These are phyloP conservation scores for Acronicta alni DNA, from an alignment of 2,888 invertebrate genomes.

Conservation along the genomic window DNA sequence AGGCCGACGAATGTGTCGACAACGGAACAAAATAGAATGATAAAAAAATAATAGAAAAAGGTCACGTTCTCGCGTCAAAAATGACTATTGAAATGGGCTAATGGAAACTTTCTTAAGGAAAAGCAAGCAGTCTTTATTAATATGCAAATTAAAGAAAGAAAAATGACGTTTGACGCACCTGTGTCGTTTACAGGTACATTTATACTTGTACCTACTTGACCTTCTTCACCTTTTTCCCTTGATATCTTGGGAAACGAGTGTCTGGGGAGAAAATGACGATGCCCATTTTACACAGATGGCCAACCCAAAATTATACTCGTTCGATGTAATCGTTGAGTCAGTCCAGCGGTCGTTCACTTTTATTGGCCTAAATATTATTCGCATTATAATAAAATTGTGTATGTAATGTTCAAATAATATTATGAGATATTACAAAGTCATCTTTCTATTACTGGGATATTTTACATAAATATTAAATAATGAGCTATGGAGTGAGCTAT, in stretches of 20 bases:
- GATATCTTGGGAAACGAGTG: slow-evolving; percentile 50
- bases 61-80: slow-evolving; percentile 23
- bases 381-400: slow-evolving; percentile 24
- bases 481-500: no score
- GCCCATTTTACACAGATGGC: slow-evolving; percentile 65
- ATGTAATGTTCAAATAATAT: slow-evolving; percentile 4
- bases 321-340: slow-evolving; percentile 46
- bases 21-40: slow-evolving; percentile 41
- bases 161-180: slow-evolving; percentile 63
- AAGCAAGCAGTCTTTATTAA: slow-evolving; percentile 56
- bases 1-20: slow-evolving; percentile 43
- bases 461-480: no score
- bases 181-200: slow-evolving; percentile 32
- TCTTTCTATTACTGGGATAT: background rate
- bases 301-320: slow-evolving; percentile 56
- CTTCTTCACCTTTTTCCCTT: slow-evolving; percentile 57
- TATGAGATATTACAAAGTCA: background rate
- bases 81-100: slow-evolving; percentile 3
- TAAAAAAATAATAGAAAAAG: slow-evolving; percentile 36
- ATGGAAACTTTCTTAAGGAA: slow-evolving; percentile 6
- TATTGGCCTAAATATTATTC: slow-evolving; percentile 53
- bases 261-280: slow-evolving; percentile 53
- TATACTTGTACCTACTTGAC: slow-evolving; percentile 38
- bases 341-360: slow-evolving; percentile 44
- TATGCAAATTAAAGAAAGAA: slow-evolving; percentile 67